Conservation (phyloP, 1,140 invertebrate genomes). For the Brachionus plicatilis region DNA sequence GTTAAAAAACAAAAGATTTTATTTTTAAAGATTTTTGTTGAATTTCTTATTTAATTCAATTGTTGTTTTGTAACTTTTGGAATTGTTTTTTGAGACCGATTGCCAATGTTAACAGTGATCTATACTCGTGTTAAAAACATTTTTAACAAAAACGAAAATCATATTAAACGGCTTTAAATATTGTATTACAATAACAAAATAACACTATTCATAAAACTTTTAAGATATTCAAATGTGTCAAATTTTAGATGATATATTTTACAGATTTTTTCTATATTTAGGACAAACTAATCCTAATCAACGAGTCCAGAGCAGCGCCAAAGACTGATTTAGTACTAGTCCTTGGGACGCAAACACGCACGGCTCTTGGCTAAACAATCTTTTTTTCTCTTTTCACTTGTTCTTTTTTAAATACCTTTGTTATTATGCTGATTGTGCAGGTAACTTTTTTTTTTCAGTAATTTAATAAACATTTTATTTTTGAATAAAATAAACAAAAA, state of each 20-base stretch:
- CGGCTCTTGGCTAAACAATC: not conserved
- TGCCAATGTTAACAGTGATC: not conserved
- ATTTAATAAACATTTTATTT: conserved; percentile 17
- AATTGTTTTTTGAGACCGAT: not conserved
- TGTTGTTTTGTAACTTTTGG: not conserved
- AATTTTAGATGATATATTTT: conserved; percentile 10
- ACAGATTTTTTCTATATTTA: not conserved
- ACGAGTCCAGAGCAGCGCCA: not conserved
- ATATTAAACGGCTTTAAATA: conserved; percentile 8
- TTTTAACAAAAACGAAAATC: not conserved
- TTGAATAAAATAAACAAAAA: conserved; percentile 8
- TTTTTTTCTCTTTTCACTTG: not conserved
- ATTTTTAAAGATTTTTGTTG: not conserved
- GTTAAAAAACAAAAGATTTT: not conserved
- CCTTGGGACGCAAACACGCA: not conserved
- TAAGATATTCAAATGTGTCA: conserved; percentile 17
- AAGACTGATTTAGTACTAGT: not conserved
- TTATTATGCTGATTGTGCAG: conserved; percentile 9
- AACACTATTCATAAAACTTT: not conserved
- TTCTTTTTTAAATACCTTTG: not conserved
- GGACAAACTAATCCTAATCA: not conserved
- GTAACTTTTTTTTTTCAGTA: not conserved
- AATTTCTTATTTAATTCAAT: not conserved
- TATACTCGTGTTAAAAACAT: not conserved
- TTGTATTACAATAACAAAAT: conserved; percentile 13